phyloP scores from a whole-genome alignment of 2,797 vertebrate genomes.

The Nyctalus aviator region DNA sequence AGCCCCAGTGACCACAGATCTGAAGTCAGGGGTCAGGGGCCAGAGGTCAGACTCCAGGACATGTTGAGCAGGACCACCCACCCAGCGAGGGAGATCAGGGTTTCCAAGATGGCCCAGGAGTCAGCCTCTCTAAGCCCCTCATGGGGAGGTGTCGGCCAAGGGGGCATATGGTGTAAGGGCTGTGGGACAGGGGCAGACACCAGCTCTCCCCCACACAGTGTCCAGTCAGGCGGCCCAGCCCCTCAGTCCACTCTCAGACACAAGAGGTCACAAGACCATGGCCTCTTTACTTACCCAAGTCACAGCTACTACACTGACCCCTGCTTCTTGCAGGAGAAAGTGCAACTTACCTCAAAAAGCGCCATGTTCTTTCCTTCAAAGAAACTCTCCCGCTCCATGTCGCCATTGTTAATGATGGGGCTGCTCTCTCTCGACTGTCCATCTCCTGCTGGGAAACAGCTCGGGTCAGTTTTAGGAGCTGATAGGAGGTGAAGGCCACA shows the following conservation, averaged over 20 bases:
- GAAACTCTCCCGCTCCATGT: conserved; percentile 89
- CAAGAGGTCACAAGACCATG: rapidly evolving
- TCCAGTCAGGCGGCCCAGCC: rapidly evolving
- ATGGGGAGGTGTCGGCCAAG: rapidly evolving
- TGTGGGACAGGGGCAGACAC: background rate
- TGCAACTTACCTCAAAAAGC: conserved; percentile 93
- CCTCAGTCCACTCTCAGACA: background rate
- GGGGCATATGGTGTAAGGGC: background rate
- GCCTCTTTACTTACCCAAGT: background rate
- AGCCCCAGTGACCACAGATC: rapidly evolving
- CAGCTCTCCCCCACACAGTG: rapidly evolving
- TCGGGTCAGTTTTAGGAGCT: background rate
- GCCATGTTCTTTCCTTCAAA: conserved; percentile 98
- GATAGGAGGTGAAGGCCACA: background rate
- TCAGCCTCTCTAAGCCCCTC: background rate
- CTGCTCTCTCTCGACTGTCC: conserved; percentile 93
- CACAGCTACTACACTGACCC: background rate
- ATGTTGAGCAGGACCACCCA: background rate
- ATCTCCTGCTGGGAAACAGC: conserved; percentile 89
- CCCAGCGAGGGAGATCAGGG: background rate
- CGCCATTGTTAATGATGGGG: conserved; percentile 93
- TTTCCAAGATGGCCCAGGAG: rapidly evolving
- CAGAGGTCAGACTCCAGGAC: background rate
- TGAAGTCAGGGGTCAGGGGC: background rate
- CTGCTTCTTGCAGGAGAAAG: rapidly evolving